Evolutionary conservation across 92 coral and sea anemone genomes (phyloP).

Genomic region (Parazoanthus darwini): DNA sequence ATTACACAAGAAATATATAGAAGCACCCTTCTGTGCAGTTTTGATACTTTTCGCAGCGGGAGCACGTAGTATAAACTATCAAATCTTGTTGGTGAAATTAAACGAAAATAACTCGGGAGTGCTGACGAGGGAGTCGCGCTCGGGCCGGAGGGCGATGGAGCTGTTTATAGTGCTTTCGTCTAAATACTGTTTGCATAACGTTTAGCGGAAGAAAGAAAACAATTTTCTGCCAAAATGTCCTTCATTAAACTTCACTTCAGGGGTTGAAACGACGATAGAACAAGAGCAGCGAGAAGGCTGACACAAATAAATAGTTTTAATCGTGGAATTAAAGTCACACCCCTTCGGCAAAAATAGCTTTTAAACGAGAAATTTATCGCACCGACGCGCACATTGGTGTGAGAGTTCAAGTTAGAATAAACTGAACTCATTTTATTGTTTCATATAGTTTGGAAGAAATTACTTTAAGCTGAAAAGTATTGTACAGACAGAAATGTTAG

Average conservation of each 20-base stretch:
- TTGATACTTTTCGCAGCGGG: constrained; percentile 42
- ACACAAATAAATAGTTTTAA: constrained; percentile 27
- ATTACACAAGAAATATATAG: neutral
- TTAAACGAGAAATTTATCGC: constrained; percentile 44
- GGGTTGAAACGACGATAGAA: constrained; percentile 37
- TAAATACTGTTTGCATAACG: constrained; percentile 47
- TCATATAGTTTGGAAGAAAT: constrained; percentile 1
- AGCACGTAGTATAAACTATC: neutral
- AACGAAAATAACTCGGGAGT: constrained; percentile 25
- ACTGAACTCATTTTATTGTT: constrained; percentile 12
- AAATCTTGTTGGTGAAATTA: constrained; percentile 10
- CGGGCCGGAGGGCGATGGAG: constrained; percentile 30
- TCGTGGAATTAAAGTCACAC: constrained; percentile 41
- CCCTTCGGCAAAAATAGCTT: constrained; percentile 43
- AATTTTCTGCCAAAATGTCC: constrained; percentile 43
- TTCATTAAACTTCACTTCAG: constrained; percentile 43
- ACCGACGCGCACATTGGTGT: constrained; percentile 17
- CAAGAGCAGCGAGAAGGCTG: constrained; percentile 12
- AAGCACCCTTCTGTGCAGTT: constrained; percentile 10
- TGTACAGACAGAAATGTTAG: neutral
- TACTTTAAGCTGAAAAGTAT: constrained; percentile 10
- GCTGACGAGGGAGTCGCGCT: constrained; percentile 6
- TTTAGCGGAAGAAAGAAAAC: constrained; percentile 49
- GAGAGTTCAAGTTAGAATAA: neutral
- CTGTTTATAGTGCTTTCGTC: constrained; percentile 14